Conservation (phyloP, 2,888 invertebrate species). For the Lasioglossum pauxillum region DNA sequence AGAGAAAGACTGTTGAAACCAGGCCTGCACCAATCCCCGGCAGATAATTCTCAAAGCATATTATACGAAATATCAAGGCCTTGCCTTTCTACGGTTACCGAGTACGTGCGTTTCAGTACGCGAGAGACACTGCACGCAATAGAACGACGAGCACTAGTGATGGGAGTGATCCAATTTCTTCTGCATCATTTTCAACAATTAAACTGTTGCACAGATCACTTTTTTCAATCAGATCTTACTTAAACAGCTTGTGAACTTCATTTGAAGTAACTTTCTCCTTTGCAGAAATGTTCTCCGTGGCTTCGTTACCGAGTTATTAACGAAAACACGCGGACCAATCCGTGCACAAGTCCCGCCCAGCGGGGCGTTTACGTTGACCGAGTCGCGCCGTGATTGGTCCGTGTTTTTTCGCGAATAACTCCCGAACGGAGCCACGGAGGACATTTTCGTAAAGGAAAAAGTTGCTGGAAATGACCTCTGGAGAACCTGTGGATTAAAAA, state of each 20-base stretch:
- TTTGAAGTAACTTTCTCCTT: too few species aligned
- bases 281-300: too few species aligned
- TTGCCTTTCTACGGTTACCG: slow-evolving; percentile 77
- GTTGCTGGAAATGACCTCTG: neutral
- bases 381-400: neutral
- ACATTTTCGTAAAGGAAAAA: neutral
- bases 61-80: slow-evolving; percentile 82
- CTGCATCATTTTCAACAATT: neutral
- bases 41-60: slow-evolving; percentile 79
- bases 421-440: neutral
- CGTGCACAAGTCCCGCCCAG: too few species aligned
- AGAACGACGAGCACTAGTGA: neutral
- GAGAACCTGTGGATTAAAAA: too few species aligned
- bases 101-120: slow-evolving; percentile 40
- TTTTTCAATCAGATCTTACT: too few species aligned
- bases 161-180: neutral
- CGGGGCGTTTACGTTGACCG: too few species aligned
- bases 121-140: slow-evolving; percentile 51
- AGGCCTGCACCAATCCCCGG: slow-evolving; percentile 67
- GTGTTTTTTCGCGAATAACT: too few species aligned
- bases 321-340: too few species aligned
- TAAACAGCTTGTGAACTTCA: too few species aligned
- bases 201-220: too few species aligned
- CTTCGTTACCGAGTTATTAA: too few species aligned
- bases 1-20: slow-evolving; percentile 62